Evolutionary conservation across 1,140 invertebrate species (phyloP).

Genomic region (Periplaneta americana): DNA sequence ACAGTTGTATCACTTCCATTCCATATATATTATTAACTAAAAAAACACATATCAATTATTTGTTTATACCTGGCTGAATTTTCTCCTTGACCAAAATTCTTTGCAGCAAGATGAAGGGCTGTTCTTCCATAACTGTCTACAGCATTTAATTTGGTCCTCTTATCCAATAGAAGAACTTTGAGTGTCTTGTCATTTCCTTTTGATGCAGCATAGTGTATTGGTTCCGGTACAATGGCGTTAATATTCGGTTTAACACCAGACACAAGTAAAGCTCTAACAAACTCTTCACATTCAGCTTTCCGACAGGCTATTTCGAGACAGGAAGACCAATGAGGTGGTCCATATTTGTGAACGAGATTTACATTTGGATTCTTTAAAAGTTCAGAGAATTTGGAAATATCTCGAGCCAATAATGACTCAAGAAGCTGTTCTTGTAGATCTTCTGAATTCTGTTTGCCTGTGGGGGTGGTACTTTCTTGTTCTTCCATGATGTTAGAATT

Average conservation of each 20-base stretch:
- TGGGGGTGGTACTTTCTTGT: background rate
- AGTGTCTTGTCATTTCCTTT: conserved; percentile 48
- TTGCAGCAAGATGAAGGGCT: conserved; percentile 55
- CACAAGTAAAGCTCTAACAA: conserved; percentile 52
- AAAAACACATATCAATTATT: too few species aligned
- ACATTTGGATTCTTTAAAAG: conserved; percentile 35
- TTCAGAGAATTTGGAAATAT: conserved; percentile 42
- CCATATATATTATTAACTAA: too few species aligned
- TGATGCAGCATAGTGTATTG: conserved; percentile 61
- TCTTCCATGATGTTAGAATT: background rate
- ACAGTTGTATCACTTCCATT: too few species aligned
- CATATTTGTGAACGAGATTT: conserved; percentile 40
- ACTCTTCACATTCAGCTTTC: conserved; percentile 35
- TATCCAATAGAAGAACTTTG: conserved; percentile 43
- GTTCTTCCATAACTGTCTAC: conserved; percentile 51
- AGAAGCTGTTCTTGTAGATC: conserved; percentile 41
- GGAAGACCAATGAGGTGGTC: conserved; percentile 40
- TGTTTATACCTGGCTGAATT: background rate
- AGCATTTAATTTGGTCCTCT: conserved; percentile 55
- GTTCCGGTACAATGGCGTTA: conserved; percentile 52
- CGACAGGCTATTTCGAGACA: conserved; percentile 45
- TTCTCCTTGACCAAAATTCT: conserved; percentile 19
- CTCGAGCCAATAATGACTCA: conserved; percentile 37
- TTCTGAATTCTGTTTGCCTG: background rate
- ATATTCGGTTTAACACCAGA: conserved; percentile 59